Evolutionary conservation across 2,797 vertebrate species (phyloP).

Genomic region (Mormyrus proboscirostris): DNA sequence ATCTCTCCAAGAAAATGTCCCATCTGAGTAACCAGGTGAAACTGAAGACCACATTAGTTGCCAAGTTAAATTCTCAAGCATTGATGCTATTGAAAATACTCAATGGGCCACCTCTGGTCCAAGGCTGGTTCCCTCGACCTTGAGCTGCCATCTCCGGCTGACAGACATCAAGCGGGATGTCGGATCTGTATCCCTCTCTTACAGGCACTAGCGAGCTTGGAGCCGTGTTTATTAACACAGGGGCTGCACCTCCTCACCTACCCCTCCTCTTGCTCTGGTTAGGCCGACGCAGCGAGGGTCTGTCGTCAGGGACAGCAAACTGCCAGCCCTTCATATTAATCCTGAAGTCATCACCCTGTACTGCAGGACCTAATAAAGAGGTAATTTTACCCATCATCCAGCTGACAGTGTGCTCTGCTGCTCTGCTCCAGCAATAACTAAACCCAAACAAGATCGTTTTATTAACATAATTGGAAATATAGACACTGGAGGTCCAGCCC

Average conservation of each 20-base stretch:
- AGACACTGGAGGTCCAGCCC: slow-evolving; percentile 9
- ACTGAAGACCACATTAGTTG: not conserved
- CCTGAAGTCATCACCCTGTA: not conserved
- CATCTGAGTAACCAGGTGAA: not conserved
- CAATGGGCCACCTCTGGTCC: not conserved
- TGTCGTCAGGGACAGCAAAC: not conserved
- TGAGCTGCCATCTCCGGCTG: not conserved
- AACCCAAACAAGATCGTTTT: slow-evolving; percentile 21
- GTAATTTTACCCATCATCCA: slow-evolving; percentile 19
- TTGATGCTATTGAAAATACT: not conserved
- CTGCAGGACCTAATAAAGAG: slow-evolving; percentile 22
- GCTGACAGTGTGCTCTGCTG: slow-evolving; percentile 21
- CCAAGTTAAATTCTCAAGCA: not conserved
- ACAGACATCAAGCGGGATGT: not conserved
- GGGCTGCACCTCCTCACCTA: not conserved
- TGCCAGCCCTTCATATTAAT: slow-evolving; percentile 9
- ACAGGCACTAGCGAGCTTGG: not conserved
- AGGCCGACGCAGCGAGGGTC: not conserved
- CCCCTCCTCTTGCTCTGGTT: not conserved
- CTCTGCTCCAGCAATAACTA: slow-evolving; percentile 1
- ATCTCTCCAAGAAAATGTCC: not conserved
- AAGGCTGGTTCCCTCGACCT: not conserved
- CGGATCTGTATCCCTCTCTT: not conserved
- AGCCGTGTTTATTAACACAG: not conserved
- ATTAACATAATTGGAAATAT: slow-evolving; percentile 28